Conservation (phyloP, 2,888 invertebrate species). For the Caenorhabditis sp. region DNA sequence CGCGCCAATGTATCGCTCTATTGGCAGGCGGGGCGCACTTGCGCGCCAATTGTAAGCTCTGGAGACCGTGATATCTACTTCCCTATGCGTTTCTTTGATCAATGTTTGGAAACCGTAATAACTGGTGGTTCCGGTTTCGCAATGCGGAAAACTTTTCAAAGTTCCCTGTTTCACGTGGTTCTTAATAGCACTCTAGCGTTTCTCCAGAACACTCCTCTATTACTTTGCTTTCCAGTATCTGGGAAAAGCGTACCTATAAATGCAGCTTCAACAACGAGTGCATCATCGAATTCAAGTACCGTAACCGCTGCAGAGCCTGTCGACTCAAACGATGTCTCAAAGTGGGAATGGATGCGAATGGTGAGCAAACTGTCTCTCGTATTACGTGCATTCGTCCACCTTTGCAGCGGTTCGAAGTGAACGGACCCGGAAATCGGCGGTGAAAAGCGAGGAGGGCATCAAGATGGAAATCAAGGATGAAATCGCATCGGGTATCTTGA, state of each 20-base stretch:
- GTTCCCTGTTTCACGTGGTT: too few species aligned
- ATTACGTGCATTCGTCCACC: neutral
- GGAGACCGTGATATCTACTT: too few species aligned
- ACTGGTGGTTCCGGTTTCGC: too few species aligned
- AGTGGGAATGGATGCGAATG: slow-evolving; percentile 58
- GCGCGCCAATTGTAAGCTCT: too few species aligned
- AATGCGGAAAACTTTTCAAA: too few species aligned
- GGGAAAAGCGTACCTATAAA: slow-evolving; percentile 53
- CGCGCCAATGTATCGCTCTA: too few species aligned
- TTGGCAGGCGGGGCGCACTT: too few species aligned
- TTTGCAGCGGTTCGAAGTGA: slow-evolving; percentile 54
- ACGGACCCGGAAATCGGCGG: slow-evolving; percentile 1
- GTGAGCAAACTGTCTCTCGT: slow-evolving; percentile 3
- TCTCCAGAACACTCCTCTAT: too few species aligned
- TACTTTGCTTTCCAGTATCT: slow-evolving; percentile 53
- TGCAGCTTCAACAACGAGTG: slow-evolving; percentile 53
- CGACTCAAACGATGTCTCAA: slow-evolving; percentile 47
- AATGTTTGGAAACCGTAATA: neutral
- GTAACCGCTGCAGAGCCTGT: slow-evolving; percentile 59
- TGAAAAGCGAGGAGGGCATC: slow-evolving; percentile 1
- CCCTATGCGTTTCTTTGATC: too few species aligned
- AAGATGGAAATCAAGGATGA: slow-evolving; percentile 34
- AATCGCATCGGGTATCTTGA: neutral
- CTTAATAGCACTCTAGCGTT: too few species aligned
- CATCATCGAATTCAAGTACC: slow-evolving; percentile 57